Evolutionary conservation across 1,140 invertebrate species (phyloP), one percentile per base, ranked within the genome.

Genomic region (Campoletis sonorensis): DNA sequence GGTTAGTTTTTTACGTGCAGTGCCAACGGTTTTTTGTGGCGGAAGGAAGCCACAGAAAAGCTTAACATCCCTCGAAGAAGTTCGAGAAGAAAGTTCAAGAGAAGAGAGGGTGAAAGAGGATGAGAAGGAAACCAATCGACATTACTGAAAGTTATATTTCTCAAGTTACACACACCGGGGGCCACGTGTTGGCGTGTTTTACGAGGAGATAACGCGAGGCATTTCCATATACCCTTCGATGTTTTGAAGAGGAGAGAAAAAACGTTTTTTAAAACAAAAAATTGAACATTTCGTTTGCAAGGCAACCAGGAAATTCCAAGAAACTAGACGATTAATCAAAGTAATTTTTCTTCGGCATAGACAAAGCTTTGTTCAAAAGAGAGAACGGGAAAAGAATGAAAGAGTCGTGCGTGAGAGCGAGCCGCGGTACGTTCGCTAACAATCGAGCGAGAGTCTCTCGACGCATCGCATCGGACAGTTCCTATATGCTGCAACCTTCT

Each of bases 401-500:
- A 33, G 23, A 64, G 21, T 26, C 61, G 61, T 64, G 61, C 61
- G 61, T 64, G 61, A 54, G 51, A 54, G 51, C 61, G 61, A 64
- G 61, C 61, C 16, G 16, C 51, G 61, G 27, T 23, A 64, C 61
- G 61, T 26, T 64, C 61, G 23, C 51, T 13, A 64, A 64, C 61
- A 64, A 49, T 79, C 16, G 49, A 21, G 7, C 15, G 37, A 67
- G 68, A 79, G 61, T 16, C 61, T 40, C 40, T 71, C 30, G 49
- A 58, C 27, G 45, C 64, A 81, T 70, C 58, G 73, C 33, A 77
- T 23, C 45, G 79, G 70, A 61, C 30, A 30, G 72, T 26, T 79
- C 49, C 61, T 79, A 61, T 77, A 77, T 81, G 80, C 80, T 37
- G 49, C 30, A 67, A 18, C 30, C 51, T 54, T 58, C 81, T 78